Conservation (phyloP, 2,797 vertebrate species). For the Melanotaenia pygmaea region DNA sequence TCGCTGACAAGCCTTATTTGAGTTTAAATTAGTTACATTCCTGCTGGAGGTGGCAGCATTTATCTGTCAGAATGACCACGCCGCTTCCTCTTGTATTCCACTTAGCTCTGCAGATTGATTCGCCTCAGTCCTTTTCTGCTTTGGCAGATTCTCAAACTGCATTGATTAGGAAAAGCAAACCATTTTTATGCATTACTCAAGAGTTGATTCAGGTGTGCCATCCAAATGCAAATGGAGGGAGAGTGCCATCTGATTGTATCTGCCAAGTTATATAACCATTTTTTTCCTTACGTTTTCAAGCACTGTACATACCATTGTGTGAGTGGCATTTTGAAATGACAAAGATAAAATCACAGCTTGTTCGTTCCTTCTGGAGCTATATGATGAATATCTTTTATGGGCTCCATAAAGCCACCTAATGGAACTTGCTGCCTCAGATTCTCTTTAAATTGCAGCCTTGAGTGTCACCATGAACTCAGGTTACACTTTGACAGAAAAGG, state of each 20-base stretch:
- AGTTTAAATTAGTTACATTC: slow-evolving; percentile 27
- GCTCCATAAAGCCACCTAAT: slow-evolving; percentile 20
- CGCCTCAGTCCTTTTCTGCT: slow-evolving; percentile 43
- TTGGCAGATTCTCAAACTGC: slow-evolving; percentile 56
- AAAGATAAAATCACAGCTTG: slow-evolving; percentile 36
- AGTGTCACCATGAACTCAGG: neutral
- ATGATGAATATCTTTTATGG: slow-evolving; percentile 16
- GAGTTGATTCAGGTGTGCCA: slow-evolving; percentile 68
- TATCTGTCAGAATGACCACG: slow-evolving; percentile 43
- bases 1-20: neutral
- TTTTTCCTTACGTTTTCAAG: slow-evolving; percentile 33
- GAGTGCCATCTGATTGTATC: slow-evolving; percentile 55
- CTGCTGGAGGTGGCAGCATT: slow-evolving; percentile 38
- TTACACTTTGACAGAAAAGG: neutral
- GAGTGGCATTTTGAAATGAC: slow-evolving; percentile 32
- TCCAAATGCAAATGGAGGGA: slow-evolving; percentile 53
- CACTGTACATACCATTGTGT: slow-evolving; percentile 27
- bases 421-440: slow-evolving; percentile 16
- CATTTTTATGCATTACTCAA: slow-evolving; percentile 63
- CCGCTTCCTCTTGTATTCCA: slow-evolving; percentile 37
- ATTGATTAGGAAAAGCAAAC: slow-evolving; percentile 67
- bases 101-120: slow-evolving; percentile 61
- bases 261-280: slow-evolving; percentile 31
- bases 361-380: slow-evolving; percentile 33
- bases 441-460: slow-evolving; percentile 1